Evolutionary conservation across 53 echinoderm and acorn worm genomes (phyloP), one percentile per base, ranked within the genome.

Genomic region (Patiria pectinifera): DNA sequence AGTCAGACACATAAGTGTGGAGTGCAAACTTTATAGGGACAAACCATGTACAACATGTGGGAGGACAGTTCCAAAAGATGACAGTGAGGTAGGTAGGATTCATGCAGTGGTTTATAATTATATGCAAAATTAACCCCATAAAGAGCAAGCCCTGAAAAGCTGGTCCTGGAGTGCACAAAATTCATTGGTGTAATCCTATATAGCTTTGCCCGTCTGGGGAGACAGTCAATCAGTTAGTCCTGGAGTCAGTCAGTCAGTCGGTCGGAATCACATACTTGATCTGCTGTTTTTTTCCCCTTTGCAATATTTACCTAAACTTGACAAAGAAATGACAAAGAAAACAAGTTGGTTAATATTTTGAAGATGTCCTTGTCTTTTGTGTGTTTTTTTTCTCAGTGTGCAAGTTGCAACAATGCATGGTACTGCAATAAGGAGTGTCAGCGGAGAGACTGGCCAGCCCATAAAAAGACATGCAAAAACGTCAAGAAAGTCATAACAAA

Each of bases 401-500:
- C 91, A 19, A 61, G 61, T 12, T 94, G 94, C 85, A 69, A 85
- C 11, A 35, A 24, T 16, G 61, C 35, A 0, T 71, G 60, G 45
- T 91, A 94, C 61, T 94, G 94, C 47, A 83, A 86, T 15, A 85
- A 69, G n/a, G 35, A 84, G 16, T 91, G 91, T 49, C 94, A 94
- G 78, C 4, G 4, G 3, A 11, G 45, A 80, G 45, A 85, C 45
- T 94, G 94, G 94, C 47, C 24, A 23, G 44, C 9, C 44, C 94
- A 94, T 60, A 85, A 86, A 83, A 18, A 21, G n/a, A 23, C 60
- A 24, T 94, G 94, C 60, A 66, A 79, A 23, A n/a, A 44, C 2
- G 16, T 85, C 8, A 43, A 58, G 21, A 46, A 24, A 2, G 26
- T 9, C 16, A 14, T 93, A 0, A 58, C 8, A 60, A 26, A 11